Base-by-base conservation (phyloP, 2,113 vertebrate species). In the Ceuthmochares aereus region DNA sequence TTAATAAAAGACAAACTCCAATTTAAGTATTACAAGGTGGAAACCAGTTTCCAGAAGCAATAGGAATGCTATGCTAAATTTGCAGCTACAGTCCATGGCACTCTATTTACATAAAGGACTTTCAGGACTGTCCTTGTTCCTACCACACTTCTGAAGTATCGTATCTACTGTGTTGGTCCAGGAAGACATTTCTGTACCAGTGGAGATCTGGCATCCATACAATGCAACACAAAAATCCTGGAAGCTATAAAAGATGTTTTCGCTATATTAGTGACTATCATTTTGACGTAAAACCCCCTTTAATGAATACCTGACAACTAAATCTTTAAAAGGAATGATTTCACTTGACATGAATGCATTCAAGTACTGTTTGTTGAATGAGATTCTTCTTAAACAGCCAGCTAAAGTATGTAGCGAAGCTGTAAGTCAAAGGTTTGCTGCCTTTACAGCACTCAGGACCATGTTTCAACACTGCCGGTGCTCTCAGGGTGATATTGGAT, bases 231-330 rank as follows among this genome's bases (percentile, higher is more conserved):
- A 49, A 79, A 91, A 96, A 83, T 79, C 72, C 72, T 68, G 59
- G 80, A 89, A 95, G 75, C 80, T 82, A 8, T 82, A 62, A 96
- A 95, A 97, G 92, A 94, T 97, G 94, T 98, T 98, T 98, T 97
- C 59, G 64, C 74, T 94, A 82, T 97, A 97, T 98, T 96, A 96
- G 92, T 97, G 96, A 98, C 96, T 91, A 97, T 98, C 96, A 97
- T 97, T 97, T 97, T 98, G 97, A 98, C 96, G 95, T 96, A 90
- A 97, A 98, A 96, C 60, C 64, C 23, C 27, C 94, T 97, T 97
- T 98, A 98, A 98, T 98, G 98, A 98, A 89, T 97, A 97, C 97
- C 98, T 98, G 98, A 97, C 98, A 98, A 98, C 92, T 79, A 97
- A 98, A 95, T 43, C 91, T 97, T 87, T 95, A 83, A 92, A 96